Base-by-base conservation (phyloP, 2,113 vertebrate species). In the Phyllopteryx taeniolatus region DNA sequence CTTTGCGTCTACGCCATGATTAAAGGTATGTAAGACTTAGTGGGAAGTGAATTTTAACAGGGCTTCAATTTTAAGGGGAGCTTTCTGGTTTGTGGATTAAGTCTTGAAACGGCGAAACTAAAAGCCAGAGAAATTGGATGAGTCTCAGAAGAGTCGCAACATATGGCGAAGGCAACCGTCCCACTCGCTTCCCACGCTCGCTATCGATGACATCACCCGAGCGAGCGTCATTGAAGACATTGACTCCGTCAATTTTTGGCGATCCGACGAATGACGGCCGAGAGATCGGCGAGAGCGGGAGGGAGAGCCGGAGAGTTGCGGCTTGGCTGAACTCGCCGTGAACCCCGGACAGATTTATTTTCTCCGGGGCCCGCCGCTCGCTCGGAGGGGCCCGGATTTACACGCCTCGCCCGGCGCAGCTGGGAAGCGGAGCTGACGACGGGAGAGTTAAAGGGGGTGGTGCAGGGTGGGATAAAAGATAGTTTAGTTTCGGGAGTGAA, bases 291-390 rank as follows among this genome's bases (percentile, higher is more conserved):
- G 59, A 17, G 59, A 64, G n/a, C 39, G 47, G 64, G 64, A 47
- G 74, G 72, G 78, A 67, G 78, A 81, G 77, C 71, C 76, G 11
- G 67, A 84, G 81, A 81, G 44, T 31, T 79, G 85, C 47, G 88
- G 87, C 81, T 93, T 93, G 92, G 92, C 92, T 93, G 92, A 93
- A 93, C 92, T 92, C 83, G 68, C 77, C 15, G 65, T 93, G 92
- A 93, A 93, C 92, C 78, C 86, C 73, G 2, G 86, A 61, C 87
- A 91, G 90, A 93, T 91, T 91, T 91, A 92, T 93, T 93, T 91
- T 91, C 90, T 90, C 87, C 86, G 33, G 83, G 90, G 90, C 83
- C 83, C 63, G 83, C 85, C 83, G 86, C 88, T 90, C 76, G 79
- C 89, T 85, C 79, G 67, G 86, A 90, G 88, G 85, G 84, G 87